A percentile compares a stretch with the other conserved stretches of the same genome.
Evolutionary conservation across 2,888 invertebrate species (phyloP).

Genomic region (Bedellia somnulentella): DNA sequence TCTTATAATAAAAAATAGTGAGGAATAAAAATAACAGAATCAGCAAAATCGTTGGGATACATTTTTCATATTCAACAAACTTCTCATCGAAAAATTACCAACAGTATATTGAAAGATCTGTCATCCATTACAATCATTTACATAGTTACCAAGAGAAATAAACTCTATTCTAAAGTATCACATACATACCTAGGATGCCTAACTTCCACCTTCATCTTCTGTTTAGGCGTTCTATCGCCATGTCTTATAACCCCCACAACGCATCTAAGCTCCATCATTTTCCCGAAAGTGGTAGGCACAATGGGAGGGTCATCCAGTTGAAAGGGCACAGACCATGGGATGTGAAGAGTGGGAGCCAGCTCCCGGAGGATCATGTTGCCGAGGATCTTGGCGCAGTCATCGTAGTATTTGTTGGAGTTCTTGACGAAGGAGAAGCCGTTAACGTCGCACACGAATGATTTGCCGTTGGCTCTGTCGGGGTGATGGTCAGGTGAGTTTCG

Average conservation of each 20-base stretch:
- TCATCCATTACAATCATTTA: too few relatives aligned
- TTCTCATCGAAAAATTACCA: too few relatives aligned
- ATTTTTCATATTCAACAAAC: too few relatives aligned
- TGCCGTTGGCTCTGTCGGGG: conserved; percentile 89
- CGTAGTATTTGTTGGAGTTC: conserved; percentile 99
- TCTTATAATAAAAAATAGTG: too few relatives aligned
- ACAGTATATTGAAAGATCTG: too few relatives aligned
- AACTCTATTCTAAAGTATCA: too few relatives aligned
- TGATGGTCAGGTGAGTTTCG: too few relatives aligned
- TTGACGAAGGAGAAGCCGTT: conserved; percentile 99
- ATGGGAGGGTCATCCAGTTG: conserved; percentile 98
- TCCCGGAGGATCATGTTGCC: conserved; percentile 97
- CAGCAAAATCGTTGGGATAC: too few relatives aligned
- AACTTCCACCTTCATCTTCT: conserved; percentile 99
- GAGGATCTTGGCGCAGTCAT: conserved; percentile 97
- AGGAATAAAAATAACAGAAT: too few relatives aligned
- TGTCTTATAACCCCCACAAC: conserved; percentile 97
- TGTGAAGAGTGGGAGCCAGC: conserved; percentile 91
- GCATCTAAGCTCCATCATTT: conserved; percentile 91
- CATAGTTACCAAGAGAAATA: too few relatives aligned
- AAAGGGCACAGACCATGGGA: conserved; percentile 97
- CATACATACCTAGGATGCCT: conserved; percentile 93
- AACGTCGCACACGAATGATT: conserved; percentile 99
- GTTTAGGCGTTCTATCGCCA: conserved; percentile 98
- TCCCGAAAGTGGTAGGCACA: conserved; percentile 97